Conservation (phyloP, 2,797 vertebrate genomes). For the Spatula versicolor region DNA sequence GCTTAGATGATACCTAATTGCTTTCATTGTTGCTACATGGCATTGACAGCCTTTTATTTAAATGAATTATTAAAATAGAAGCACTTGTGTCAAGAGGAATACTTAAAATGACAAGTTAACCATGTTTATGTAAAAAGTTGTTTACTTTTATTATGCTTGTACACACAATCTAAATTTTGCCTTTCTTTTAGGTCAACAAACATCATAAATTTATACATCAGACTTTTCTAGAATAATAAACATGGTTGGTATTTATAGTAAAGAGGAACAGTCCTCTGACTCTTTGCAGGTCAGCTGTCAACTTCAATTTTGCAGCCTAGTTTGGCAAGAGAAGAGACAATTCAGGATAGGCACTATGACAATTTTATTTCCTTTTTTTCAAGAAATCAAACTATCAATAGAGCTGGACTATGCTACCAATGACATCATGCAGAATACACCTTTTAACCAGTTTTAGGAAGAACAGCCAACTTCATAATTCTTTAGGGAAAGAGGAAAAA, state of each 20-base stretch:
- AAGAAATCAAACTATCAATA: not conserved
- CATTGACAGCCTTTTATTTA: not conserved
- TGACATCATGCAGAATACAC: not conserved
- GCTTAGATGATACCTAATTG: not conserved
- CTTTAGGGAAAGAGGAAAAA: not conserved
- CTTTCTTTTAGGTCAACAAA: not conserved
- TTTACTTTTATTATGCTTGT: not conserved
- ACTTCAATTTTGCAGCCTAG: not conserved
- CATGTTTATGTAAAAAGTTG: not conserved
- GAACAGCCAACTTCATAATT: not conserved
- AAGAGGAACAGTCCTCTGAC: not conserved
- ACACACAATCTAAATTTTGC: not conserved
- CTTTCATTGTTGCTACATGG: not conserved
- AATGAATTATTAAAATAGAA: not conserved
- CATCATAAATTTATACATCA: not conserved
- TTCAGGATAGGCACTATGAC: not conserved
- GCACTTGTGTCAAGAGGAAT: not conserved
- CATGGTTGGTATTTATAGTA: not conserved
- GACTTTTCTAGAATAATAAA: not conserved
- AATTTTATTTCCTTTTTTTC: not conserved
- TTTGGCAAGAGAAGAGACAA: not conserved
- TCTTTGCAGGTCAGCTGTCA: not conserved
- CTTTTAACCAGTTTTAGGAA: not conserved
- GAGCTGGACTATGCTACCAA: not conserved
- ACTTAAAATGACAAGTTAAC: not conserved